These are phyloP conservation scores for Bucco capensis DNA, from an alignment of 2,113 vertebrate genomes.

Conservation along the genomic window DNA sequence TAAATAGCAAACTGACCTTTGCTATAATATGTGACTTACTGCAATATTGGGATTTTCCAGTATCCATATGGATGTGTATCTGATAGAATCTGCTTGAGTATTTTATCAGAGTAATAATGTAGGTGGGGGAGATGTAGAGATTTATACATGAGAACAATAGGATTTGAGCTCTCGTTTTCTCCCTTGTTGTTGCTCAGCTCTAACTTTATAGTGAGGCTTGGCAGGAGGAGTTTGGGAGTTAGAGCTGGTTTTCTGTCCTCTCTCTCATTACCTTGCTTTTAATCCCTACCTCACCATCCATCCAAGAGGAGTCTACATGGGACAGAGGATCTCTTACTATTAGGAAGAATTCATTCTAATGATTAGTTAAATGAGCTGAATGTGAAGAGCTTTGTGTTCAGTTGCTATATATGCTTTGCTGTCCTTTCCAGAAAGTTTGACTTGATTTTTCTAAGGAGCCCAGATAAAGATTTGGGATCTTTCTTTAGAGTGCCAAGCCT, in stretches of 20 bases:
- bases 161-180: background rate
- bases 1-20: background rate
- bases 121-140: background rate
- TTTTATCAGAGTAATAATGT: background rate
- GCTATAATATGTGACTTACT: background rate
- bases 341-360: background rate
- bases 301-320: background rate
- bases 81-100: background rate
- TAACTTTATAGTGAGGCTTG: background rate
- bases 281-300: background rate
- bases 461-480: background rate
- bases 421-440: background rate
- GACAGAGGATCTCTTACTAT: background rate
- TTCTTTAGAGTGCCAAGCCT: background rate
- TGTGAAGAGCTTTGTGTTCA: background rate
- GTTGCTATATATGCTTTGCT: background rate
- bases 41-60: background rate
- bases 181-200: background rate
- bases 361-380: background rate
- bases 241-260: background rate
- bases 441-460: background rate
- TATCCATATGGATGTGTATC: background rate
- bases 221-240: background rate
- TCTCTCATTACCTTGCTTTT: background rate
- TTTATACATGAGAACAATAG: background rate